Evolutionary conservation across 92 coral and sea anemone species (phyloP), one percentile per base, ranked within the genome.

Genomic region (Porites rus): DNA sequence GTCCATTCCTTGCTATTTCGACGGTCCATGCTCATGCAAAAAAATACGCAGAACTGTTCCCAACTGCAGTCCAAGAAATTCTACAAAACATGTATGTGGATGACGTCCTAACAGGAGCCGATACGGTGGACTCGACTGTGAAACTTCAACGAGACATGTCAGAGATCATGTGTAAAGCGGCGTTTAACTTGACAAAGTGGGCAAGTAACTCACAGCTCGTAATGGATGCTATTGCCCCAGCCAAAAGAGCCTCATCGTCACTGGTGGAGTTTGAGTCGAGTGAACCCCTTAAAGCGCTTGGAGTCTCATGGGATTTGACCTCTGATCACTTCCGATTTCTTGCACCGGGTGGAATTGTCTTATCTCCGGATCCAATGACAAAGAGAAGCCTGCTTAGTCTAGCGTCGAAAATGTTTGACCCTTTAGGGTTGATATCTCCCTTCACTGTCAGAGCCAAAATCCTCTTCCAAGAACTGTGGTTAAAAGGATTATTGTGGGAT

Each of bases 111-210:
- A 56, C 91, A 16, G 91, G 91, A 28, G 81, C 82, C 51, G 43
- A 31, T 31, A 81, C 87, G 59, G 91, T 71, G 10, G 25, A 21
- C 58, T 19, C 68, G 10, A 76, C 91, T 4, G 9, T 75, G 62
- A 66, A 50, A 12, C 69, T 82, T 1, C 71, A 88, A 43, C 68
- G 65, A n/a, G 91, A 81, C 24, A 20, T 81, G 61, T 38, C 54
- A 38, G 65, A 78, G 9, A 38, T 88, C 54, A 82, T 88, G 79
- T 52, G 18, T 31, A 51, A 65, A 60, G 91, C 76, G 17, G 91
- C 83, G 43, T 88, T 88, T 24, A 77, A 88, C 78, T 31, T 88
- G 75, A 84, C 82, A n/a, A 88, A 88, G 53, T 88, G 91, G 91
- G 56, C 91, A 2, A 81, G 80, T 22, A 88, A 88, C 46, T 88